These are phyloP conservation scores for Lepidurus apus DNA, from an alignment of 1,140 invertebrate species.

Conservation along the genomic window DNA sequence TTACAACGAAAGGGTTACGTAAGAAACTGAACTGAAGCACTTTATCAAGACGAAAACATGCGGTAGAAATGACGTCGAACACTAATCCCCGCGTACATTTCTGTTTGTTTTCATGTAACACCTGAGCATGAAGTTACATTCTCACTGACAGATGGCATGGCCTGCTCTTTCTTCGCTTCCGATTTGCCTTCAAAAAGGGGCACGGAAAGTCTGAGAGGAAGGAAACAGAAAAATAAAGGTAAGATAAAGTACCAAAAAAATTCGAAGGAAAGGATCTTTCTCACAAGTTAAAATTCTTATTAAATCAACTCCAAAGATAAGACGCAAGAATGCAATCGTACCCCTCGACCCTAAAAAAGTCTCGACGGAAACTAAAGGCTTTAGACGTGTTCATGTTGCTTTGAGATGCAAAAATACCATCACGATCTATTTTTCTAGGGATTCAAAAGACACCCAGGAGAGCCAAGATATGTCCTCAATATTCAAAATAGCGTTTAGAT, in stretches of 20 bases:
- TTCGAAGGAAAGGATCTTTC: not conserved
- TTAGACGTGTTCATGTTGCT: not conserved
- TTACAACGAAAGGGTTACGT: no score
- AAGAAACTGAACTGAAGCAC: no score
- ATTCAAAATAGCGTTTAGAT: not conserved
- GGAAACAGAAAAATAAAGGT: not conserved
- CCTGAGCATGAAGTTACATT: no score
- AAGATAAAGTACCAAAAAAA: no score
- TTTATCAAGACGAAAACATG: no score
- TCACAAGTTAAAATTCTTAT: not conserved
- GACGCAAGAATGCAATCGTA: not conserved
- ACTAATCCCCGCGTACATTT: no score
- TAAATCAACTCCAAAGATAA: not conserved
- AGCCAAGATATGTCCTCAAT: not conserved
- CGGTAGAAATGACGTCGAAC: no score
- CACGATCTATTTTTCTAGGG: not conserved
- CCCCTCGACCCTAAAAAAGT: not conserved
- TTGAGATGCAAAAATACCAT: not conserved
- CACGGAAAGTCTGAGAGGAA: not conserved
- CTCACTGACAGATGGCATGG: no score
- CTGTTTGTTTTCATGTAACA: no score
- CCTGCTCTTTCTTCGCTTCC: no score
- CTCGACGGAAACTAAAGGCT: slow-evolving; percentile 2
- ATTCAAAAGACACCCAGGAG: not conserved
- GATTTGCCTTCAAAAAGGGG: no score